Conservation (phyloP, 2,888 invertebrate genomes). For the Macroteleia sp. region DNA sequence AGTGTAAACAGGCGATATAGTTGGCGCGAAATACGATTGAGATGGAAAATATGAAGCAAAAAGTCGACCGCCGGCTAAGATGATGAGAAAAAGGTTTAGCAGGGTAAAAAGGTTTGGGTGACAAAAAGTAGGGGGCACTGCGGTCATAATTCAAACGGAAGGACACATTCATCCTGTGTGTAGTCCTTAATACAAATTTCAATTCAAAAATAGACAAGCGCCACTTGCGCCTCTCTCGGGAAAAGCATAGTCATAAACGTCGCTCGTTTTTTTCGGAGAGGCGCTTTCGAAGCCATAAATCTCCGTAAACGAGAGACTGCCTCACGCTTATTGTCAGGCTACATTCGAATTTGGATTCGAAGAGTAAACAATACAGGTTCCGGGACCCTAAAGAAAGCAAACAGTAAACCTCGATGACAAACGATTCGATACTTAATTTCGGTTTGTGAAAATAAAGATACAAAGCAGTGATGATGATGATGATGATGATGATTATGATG, state of each 20-base stretch:
- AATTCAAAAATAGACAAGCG: slow-evolving; percentile 55
- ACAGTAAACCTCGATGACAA: slow-evolving; percentile 15
- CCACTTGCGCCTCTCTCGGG: slow-evolving; percentile 70
- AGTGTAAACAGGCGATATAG: slow-evolving; percentile 80
- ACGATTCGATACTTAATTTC: background rate
- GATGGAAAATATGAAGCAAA: slow-evolving; percentile 43
- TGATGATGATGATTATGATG: too few relatives aligned
- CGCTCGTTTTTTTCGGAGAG: slow-evolving; percentile 1
- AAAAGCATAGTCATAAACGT: slow-evolving; percentile 68
- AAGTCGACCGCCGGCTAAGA: slow-evolving; percentile 16
- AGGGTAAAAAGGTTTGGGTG: slow-evolving; percentile 37
- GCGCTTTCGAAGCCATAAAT: slow-evolving; percentile 77
- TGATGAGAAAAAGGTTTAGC: background rate
- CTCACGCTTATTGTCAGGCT: slow-evolving; percentile 70
- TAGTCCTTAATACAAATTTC: slow-evolving; percentile 43
- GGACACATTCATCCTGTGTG: slow-evolving; percentile 79
- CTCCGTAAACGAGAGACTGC: slow-evolving; percentile 71
- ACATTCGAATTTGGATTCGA: slow-evolving; percentile 81
- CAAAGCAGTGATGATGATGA: too few relatives aligned
- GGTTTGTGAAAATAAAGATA: background rate
- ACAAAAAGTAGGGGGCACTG: slow-evolving; percentile 34
- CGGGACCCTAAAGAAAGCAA: slow-evolving; percentile 15
- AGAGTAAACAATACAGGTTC: slow-evolving; percentile 55
- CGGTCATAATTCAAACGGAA: slow-evolving; percentile 80
- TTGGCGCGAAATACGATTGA: slow-evolving; percentile 58